Evolutionary conservation across 1,140 invertebrate genomes (phyloP), one percentile per base, ranked within the genome.

Genomic region (Cyphomyrmex costatus): DNA sequence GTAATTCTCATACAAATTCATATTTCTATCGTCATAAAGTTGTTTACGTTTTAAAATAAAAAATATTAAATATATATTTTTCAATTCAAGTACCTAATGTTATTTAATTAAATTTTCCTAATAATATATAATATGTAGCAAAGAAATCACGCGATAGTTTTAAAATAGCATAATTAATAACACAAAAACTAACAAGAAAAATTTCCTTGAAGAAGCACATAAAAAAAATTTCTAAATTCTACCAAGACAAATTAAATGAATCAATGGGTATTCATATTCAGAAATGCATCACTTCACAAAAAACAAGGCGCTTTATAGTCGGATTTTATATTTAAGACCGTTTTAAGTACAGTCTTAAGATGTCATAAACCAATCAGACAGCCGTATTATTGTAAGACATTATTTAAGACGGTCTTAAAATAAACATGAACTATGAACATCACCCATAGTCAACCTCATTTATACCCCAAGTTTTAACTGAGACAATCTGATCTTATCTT

Each of bases 241-340:
- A 24, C 16, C 19, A 10, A 73, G 33, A 51, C 4, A 73, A 73
- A 30, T 33, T 27, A 73, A 53, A 21, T 56, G 21, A 33, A 56
- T 56, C 0, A 70, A 49, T 19, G 1, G 27, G 2, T 33, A 56
- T 21, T 16, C 3, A 24, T 7, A n/a, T 46, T 77, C 3, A 46
- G 77, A 90, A 86, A 51, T 89, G 80, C 82, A 83, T 79, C 77
- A 33, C 51, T 16, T 27, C 19, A 8, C 36, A 49, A 71, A 16
- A 49, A 10, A 16, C 53, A 42, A 42, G 36, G 8, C 36, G 36
- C 10, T 42, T 42, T 42, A 42, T 42, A 42, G 36, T 42, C 36
- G 8, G 36, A 10, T 42, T 8, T 42, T 42, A 42, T 42, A 42
- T 42, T 42, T 12, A 42, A 42, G 36, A 42, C 0, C 36, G 8